These are phyloP conservation scores for Creontiades dilutus DNA, from an alignment of 2,888 invertebrate species.

Conservation along the genomic window DNA sequence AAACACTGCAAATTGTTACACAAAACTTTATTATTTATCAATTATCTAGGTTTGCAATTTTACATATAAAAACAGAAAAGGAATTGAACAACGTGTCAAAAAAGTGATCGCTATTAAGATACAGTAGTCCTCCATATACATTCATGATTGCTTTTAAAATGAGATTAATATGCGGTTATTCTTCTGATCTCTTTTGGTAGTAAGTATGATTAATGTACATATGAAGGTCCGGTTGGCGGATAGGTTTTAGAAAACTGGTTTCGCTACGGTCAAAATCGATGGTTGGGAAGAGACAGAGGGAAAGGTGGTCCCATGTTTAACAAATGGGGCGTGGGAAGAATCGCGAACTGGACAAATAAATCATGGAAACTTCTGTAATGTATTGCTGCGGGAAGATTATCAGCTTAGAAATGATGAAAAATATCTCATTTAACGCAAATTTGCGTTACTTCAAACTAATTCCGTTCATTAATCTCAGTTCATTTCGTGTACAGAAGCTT, in stretches of 20 bases:
- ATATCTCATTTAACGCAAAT: not conserved
- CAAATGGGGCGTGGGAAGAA: constrained; percentile 29
- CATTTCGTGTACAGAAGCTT: too few species aligned
- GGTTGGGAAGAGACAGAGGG: not conserved
- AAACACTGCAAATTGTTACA: too few species aligned
- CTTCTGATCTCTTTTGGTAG: constrained; percentile 10
- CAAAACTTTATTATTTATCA: too few species aligned
- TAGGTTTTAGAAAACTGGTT: constrained; percentile 29
- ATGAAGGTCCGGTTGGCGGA: not conserved
- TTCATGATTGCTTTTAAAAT: constrained; percentile 32
- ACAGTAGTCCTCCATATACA: not conserved
- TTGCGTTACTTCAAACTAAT: not conserved
- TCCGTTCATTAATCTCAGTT: too few species aligned
- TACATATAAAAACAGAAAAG: not conserved
- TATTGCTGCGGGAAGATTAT: not conserved
- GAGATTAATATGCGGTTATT: constrained; percentile 43
- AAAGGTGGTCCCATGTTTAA: not conserved
- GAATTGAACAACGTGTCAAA: not conserved
- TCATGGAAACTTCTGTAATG: not conserved
- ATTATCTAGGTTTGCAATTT: not conserved
- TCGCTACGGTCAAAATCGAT: not conserved
- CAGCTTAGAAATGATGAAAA: not conserved
- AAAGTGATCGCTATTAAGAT: not conserved
- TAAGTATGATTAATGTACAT: constrained; percentile 58
- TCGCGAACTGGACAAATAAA: not conserved